Conservation (phyloP, 2,888 invertebrate genomes). For the Liodrosophila aerea region DNA sequence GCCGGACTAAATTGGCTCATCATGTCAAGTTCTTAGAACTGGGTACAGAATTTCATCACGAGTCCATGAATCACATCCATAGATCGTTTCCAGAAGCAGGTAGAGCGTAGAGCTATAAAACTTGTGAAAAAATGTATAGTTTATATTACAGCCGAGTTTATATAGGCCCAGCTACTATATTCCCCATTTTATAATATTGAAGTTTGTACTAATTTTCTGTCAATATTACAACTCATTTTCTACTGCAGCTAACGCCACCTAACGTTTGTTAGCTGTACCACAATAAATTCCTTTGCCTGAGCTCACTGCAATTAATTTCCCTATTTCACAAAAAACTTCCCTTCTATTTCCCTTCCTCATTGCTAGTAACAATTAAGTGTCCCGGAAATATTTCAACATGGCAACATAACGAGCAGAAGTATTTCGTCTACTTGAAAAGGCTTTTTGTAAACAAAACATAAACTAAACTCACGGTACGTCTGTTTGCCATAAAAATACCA, state of each 20-base stretch:
- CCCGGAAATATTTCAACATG: constrained; percentile 62
- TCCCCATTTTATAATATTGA: too few species aligned
- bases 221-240: too few species aligned
- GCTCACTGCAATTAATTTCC: too few species aligned
- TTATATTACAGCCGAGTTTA: too few species aligned
- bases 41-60: constrained; percentile 57
- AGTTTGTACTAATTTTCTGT: too few species aligned
- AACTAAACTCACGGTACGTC: constrained; percentile 37
- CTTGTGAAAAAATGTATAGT: not conserved
- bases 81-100: constrained; percentile 7
- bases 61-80: constrained; percentile 47
- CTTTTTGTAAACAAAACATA: constrained; percentile 64
- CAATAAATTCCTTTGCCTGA: too few species aligned
- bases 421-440: constrained; percentile 18
- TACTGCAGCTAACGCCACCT: too few species aligned
- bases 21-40: constrained; percentile 58
- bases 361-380: not conserved
- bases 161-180: too few species aligned
- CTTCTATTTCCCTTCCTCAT: constrained; percentile 58
- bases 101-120: not conserved
- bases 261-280: too few species aligned
- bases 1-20: constrained; percentile 45
- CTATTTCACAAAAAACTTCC: too few species aligned
- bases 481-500: constrained; percentile 63
- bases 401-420: constrained; percentile 29